Conservation (phyloP, 2,797 vertebrate genomes). For the Schizothorax lantsangensis region DNA sequence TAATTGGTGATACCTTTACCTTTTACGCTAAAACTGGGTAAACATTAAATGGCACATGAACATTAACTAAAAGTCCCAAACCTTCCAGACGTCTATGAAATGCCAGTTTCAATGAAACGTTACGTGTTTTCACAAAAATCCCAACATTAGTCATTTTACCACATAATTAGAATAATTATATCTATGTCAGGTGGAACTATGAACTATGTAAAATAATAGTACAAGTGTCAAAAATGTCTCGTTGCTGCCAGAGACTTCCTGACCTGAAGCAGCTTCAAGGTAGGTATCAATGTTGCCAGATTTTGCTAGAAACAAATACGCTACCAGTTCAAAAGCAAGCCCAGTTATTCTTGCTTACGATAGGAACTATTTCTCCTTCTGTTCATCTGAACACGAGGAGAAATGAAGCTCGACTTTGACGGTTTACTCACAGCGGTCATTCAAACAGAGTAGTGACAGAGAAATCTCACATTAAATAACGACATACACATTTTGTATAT, state of each 20-base stretch:
- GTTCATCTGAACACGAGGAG: neutral
- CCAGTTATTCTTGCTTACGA: neutral
- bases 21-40: neutral
- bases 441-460: neutral
- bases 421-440: constrained; percentile 19
- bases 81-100: neutral
- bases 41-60: neutral
- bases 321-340: neutral
- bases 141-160: neutral
- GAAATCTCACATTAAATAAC: neutral
- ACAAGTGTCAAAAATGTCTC: neutral
- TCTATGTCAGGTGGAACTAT: neutral
- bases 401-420: constrained; percentile 6
- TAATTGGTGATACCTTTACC: neutral
- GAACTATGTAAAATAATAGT: neutral
- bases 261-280: neutral
- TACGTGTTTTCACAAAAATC: neutral
- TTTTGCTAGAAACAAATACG: neutral
- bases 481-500: neutral
- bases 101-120: neutral
- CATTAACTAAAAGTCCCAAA: neutral
- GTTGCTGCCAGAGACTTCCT: neutral
- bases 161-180: neutral
- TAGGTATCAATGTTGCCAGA: constrained; percentile 4
- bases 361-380: neutral